Evolutionary conservation across 2,113 vertebrate genomes (phyloP).

Genomic region (Muntiacus reevesi): DNA sequence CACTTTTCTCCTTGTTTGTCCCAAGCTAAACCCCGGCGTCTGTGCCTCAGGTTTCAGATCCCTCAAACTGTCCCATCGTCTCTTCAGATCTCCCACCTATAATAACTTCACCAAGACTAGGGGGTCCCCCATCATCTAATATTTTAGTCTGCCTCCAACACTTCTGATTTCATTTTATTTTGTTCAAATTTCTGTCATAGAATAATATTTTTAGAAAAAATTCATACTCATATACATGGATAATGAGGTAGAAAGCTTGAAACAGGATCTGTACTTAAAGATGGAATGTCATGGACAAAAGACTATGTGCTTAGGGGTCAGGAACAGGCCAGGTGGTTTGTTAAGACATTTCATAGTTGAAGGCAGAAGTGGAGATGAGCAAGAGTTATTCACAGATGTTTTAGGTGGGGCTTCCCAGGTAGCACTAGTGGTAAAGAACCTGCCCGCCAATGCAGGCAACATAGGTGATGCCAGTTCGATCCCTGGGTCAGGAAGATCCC

Average conservation of each 20-base stretch:
- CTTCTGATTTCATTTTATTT: neutral
- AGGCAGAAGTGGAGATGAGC: neutral
- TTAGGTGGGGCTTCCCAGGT: neutral
- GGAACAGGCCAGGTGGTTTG: neutral
- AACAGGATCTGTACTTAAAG: neutral
- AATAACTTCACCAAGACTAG: neutral
- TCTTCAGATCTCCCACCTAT: neutral
- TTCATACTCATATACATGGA: neutral
- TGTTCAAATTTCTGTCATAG: neutral
- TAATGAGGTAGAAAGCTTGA: neutral
- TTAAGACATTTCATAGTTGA: neutral
- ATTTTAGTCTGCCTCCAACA: neutral
- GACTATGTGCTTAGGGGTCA: neutral
- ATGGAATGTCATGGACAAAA: neutral
- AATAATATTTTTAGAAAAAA: neutral
- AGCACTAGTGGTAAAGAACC: neutral
- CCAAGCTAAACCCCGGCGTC: neutral
- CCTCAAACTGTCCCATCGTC: accelerated
- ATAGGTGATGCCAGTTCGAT: neutral
- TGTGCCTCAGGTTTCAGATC: neutral
- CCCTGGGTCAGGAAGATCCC: neutral
- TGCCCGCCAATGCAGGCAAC: neutral
- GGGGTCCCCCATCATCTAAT: neutral
- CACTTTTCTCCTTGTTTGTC: neutral
- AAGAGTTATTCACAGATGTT: neutral